A percentile compares a stretch with the other conserved stretches of the same genome.
phyloP scores from a whole-genome alignment of 2,797 vertebrate genomes.

The Perodicticus potto region DNA sequence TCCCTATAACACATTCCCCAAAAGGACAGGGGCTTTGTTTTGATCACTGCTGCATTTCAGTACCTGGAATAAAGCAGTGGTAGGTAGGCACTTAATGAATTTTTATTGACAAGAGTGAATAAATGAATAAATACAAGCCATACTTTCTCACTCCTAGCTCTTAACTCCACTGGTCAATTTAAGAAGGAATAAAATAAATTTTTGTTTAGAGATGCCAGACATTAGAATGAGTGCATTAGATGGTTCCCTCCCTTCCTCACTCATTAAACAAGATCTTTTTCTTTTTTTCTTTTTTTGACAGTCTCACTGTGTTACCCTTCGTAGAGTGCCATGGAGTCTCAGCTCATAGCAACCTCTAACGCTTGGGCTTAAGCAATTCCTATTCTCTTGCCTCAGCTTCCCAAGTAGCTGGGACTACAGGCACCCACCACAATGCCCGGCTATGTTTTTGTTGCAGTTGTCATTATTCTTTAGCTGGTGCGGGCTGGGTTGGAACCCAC shows the following conservation, averaged over 20 bases:
- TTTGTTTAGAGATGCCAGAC: not conserved
- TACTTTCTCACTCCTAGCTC: not conserved
- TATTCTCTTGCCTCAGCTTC: no score
- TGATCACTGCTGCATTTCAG: not conserved
- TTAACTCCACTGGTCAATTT: accelerated
- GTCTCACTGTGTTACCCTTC: no score
- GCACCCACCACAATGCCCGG: no score
- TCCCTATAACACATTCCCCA: not conserved
- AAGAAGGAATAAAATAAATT: not conserved
- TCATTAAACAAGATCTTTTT: not conserved
- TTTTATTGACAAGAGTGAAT: not conserved
- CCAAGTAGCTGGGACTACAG: no score
- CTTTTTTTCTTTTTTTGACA: no score
- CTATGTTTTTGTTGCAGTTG: no score
- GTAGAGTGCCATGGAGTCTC: no score
- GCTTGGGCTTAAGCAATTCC: no score
- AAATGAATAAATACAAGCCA: not conserved
- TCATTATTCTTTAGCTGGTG: no score
- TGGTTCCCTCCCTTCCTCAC: not conserved
- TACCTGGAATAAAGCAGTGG: not conserved
- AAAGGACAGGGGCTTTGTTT: not conserved
- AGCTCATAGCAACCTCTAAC: no score
- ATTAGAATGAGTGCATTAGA: no score
- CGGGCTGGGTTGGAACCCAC: no score
- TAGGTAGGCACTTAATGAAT: not conserved